Evolutionary conservation across 2,888 invertebrate genomes (phyloP).

Genomic region (Carabus problematicus): DNA sequence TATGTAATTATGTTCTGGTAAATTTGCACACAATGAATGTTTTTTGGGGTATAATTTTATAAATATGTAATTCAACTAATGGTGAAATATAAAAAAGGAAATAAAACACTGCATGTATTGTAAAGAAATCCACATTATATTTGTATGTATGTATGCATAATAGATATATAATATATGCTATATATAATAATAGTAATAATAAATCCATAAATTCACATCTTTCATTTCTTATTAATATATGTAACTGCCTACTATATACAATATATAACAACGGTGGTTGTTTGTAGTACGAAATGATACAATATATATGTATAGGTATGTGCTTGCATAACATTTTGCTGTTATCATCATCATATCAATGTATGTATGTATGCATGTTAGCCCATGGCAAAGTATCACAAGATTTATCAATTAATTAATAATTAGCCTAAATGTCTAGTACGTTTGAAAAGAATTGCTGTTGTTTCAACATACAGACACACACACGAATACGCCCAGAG

Average conservation of each 20-base stretch:
- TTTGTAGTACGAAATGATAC: background rate
- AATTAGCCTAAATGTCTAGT: conserved; percentile 21
- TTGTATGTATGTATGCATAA: background rate
- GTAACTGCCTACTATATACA: conserved; percentile 41
- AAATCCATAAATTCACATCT: conserved; percentile 42
- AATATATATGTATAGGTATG: background rate
- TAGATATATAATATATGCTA: conserved; percentile 11
- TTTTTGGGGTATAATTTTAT: too few relatives aligned
- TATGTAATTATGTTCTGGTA: too few relatives aligned
- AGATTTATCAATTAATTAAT: conserved; percentile 29
- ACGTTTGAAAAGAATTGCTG: conserved; percentile 21
- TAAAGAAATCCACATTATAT: too few relatives aligned
- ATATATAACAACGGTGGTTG: conserved; percentile 20
- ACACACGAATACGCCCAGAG: too few relatives aligned
- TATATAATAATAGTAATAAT: conserved; percentile 32
- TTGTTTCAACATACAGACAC: too few relatives aligned
- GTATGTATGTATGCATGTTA: conserved; percentile 21
- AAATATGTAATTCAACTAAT: too few relatives aligned
- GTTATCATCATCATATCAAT: too few relatives aligned
- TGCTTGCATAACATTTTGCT: too few relatives aligned
- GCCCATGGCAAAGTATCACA: conserved; percentile 41
- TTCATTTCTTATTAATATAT: too few relatives aligned
- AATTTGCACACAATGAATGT: too few relatives aligned
- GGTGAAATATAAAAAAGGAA: too few relatives aligned
- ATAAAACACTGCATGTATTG: too few relatives aligned